A percentile compares a stretch with the other conserved stretches of the same genome.
Conservation (phyloP, 2,113 vertebrate species). For the Myxocyprinus asiaticus region DNA sequence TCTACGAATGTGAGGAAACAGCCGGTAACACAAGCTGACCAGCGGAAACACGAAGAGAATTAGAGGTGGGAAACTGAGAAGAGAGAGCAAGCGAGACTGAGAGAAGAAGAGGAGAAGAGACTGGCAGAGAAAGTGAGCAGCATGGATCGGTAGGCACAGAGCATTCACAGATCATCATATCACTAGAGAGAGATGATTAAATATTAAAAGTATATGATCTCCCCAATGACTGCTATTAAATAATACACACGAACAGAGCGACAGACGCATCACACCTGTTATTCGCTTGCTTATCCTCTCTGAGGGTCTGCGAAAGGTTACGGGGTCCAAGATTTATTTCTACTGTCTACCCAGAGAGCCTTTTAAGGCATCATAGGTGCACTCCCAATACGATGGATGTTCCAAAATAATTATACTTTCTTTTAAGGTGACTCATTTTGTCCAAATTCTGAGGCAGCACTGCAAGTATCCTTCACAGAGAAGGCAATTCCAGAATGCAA, state of each 20-base stretch:
- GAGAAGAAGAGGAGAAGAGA: not conserved
- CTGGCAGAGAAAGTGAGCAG: slow-evolving; percentile 11
- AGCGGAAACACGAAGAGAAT: slow-evolving; percentile 51
- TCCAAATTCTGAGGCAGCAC: no score
- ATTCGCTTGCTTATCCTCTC: not conserved
- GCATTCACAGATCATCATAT: slow-evolving; percentile 52
- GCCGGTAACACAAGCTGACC: slow-evolving; percentile 49
- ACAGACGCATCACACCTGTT: slow-evolving; percentile 45
- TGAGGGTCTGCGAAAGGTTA: not conserved
- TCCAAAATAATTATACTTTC: no score
- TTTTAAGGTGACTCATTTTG: no score
- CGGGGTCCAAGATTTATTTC: not conserved
- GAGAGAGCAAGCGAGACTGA: slow-evolving; percentile 16
- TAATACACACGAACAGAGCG: slow-evolving; percentile 55
- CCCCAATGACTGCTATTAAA: slow-evolving; percentile 58
- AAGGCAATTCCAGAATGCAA: no score
- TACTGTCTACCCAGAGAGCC: not conserved
- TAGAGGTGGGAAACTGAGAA: slow-evolving; percentile 26
- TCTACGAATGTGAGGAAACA: slow-evolving; percentile 52
- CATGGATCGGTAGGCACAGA: slow-evolving; percentile 58
- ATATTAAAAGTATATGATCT: slow-evolving; percentile 69
- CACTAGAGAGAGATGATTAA: slow-evolving; percentile 69
- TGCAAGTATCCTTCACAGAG: no score
- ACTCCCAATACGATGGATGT: not conserved
- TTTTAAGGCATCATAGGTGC: not conserved